Conservation (phyloP, 2,797 vertebrate genomes). For the Halcyon badia region DNA sequence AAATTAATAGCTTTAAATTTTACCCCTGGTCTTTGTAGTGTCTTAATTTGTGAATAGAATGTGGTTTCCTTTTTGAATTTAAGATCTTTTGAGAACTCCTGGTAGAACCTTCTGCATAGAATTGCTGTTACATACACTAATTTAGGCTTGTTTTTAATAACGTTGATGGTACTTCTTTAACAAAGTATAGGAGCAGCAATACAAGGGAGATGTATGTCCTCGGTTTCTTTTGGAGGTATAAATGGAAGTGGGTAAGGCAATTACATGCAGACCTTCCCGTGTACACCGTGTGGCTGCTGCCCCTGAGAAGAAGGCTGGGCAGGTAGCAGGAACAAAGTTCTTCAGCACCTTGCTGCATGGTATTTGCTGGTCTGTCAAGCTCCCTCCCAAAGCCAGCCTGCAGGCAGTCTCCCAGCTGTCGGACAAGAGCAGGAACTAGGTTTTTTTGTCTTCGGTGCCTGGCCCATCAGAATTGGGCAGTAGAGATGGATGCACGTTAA, state of each 20-base stretch:
- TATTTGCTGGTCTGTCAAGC: background rate
- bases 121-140: background rate
- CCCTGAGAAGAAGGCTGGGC: background rate
- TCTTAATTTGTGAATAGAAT: background rate
- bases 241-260: background rate
- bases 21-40: rapidly evolving
- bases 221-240: background rate
- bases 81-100: background rate
- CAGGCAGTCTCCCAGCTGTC: background rate
- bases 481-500: rapidly evolving
- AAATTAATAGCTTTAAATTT: background rate
- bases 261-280: background rate
- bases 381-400: background rate
- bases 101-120: background rate
- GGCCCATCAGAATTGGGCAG: background rate
- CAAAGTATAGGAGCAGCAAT: background rate
- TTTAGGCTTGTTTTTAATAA: background rate
- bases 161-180: too few relatives aligned
- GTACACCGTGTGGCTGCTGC: rapidly evolving
- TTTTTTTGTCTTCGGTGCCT: background rate
- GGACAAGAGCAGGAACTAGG: background rate
- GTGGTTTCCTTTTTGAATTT: background rate
- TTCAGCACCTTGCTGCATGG: background rate
- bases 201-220: background rate
- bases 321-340: background rate